Conservation (phyloP, 2,113 vertebrate species). For the Spheniscus mendiculus region DNA sequence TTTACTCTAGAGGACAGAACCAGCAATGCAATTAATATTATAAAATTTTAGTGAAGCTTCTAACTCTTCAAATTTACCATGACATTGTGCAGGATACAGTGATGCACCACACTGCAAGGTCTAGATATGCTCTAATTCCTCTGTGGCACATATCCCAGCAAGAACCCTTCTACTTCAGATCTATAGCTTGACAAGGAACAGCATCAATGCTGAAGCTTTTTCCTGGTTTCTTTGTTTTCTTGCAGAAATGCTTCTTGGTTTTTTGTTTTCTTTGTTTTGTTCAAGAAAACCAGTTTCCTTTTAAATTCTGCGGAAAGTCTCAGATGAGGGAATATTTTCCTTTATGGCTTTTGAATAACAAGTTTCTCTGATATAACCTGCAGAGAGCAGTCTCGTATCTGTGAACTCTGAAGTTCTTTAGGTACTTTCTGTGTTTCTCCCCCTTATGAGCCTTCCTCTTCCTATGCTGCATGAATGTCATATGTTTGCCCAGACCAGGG, state of each 20-base stretch:
- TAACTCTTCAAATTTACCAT: neutral
- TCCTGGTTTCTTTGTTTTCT: slow-evolving; percentile 8
- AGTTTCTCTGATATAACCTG: neutral
- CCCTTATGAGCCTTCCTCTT: neutral
- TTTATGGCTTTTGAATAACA: slow-evolving; percentile 18
- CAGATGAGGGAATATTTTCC: neutral
- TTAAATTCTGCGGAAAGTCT: neutral
- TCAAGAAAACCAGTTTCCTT: slow-evolving; percentile 9
- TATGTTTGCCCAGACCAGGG: neutral
- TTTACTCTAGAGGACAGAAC: neutral
- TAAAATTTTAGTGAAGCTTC: neutral
- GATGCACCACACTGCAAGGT: neutral
- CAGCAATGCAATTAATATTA: neutral
- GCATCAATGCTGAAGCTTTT: neutral
- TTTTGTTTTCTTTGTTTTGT: slow-evolving; percentile 1
- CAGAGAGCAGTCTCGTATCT: neutral
- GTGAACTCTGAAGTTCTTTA: neutral
- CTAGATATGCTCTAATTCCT: slow-evolving; percentile 21
- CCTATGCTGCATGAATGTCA: neutral
- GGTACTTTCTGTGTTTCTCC: neutral
- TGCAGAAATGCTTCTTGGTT: neutral
- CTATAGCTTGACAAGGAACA: neutral
- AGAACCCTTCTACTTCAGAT: neutral
- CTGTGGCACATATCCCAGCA: neutral
- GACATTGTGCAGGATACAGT: neutral